Percentiles rank a stretch among this genome's conserved stretches.
These are phyloP conservation scores for Anoura caudifer DNA, from an alignment of 2,113 vertebrate species.

Conservation along the genomic window DNA sequence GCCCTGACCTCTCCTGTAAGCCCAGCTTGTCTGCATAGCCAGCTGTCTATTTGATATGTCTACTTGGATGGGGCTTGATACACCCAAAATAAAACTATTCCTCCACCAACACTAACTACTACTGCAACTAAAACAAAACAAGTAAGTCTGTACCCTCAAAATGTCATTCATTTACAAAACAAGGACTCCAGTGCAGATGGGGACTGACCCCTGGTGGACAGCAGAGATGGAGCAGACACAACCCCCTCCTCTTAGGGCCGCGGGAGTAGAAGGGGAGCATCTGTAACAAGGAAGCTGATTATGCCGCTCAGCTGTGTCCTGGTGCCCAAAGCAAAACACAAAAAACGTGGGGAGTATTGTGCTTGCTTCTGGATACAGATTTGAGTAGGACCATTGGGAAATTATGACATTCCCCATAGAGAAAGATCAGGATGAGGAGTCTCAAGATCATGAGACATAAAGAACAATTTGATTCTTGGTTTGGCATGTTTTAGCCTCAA, in stretches of 20 bases:
- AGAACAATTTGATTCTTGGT: background rate
- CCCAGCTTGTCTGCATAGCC: background rate
- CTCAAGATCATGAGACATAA: background rate
- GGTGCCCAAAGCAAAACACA: background rate
- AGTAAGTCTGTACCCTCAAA: background rate
- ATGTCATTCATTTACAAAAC: background rate
- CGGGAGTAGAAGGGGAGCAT: background rate
- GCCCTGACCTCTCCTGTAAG: background rate
- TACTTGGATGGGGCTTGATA: background rate
- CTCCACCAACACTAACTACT: background rate
- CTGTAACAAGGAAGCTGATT: background rate
- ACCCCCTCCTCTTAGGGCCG: rapidly evolving
- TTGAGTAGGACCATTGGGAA: background rate
- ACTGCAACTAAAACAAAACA: background rate
- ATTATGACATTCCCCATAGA: background rate
- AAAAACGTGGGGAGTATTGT: background rate
- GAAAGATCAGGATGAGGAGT: background rate
- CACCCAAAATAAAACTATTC: background rate
- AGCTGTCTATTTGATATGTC: background rate
- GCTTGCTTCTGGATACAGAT: background rate
- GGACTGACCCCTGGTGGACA: background rate
- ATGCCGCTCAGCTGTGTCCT: too few relatives aligned
- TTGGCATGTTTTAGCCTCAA: conserved; percentile 7
- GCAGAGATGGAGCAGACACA: background rate
- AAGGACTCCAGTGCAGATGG: background rate